Base-by-base conservation (phyloP, 1,140 invertebrate genomes). In the Maconellicoccus hirsutus region DNA sequence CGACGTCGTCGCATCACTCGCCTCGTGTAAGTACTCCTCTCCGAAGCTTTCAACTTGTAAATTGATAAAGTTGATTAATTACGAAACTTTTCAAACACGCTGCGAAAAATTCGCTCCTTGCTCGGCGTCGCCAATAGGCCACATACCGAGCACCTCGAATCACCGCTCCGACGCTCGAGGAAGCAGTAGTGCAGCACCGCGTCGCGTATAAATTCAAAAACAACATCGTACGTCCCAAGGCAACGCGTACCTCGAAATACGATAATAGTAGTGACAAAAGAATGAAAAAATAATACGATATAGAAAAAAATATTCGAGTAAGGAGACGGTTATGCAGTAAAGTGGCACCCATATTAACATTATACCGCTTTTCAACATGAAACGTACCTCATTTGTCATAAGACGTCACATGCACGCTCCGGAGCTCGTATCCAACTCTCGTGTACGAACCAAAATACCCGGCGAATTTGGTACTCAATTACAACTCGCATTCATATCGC, bases 361-460 rank as follows among this genome's bases (percentile, higher is more conserved):
- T 66, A 66, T 66, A 66, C 61, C 61, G 61, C 42, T 66, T 66
- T 66, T 66, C 61, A 66, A 66, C 61, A 26, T 66, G 25, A 26
- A 66, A 26, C 61, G 61, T 66, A 66, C 61, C 61, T 66, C 61
- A 66, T 66, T 66, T 66, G 61, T 66, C 61, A 66, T 66, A 66
- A 66, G 61, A 66, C 61, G 61, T 66, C 61, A 66, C 8, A 25
- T 66, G 61, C 61, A 66, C 61, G 61, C 61, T 66, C 25, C 19
- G 61, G 2, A 61, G 59, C 59, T 6, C 14, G 14, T 61, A 61
- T 61, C 59, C n/a, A n/a, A n/a, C n/a, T n/a, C n/a, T n/a, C n/a
- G n/a, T n/a, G 59, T 22, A 19, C 7, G 59, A 19, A 61, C 21
- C n/a, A n/a, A n/a, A n/a, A n/a, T n/a, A n/a, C n/a, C n/a, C n/a